Base-by-base conservation (phyloP, 2,888 invertebrate species). In the Brachynemurus nebulosus region DNA sequence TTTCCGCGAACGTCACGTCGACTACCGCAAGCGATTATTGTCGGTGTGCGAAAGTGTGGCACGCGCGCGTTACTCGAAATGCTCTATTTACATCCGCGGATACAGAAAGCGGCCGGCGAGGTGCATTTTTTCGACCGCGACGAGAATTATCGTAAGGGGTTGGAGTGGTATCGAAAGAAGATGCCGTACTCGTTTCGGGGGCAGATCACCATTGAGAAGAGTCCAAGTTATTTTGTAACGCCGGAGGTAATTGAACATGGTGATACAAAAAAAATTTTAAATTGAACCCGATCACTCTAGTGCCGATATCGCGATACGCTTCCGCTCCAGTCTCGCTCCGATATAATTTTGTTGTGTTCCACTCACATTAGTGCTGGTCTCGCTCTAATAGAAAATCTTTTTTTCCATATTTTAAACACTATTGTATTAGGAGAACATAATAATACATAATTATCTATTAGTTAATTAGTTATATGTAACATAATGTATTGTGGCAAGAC, bases 71-170 rank as follows among this genome's bases (percentile, higher is more conserved):
- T 97, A 5, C 74, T 97, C 43, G 96, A 97, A 68, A 96, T 96
- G 84, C 70, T 97, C 42, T 89, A 91, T 62, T 76, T 96, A 40
- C 96, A 97, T 68, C 88, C 88, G 11, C 79, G 82, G 69, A 84
- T 93, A 45, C 89, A 89, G 62, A 90, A 89, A 59, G 91, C 93
- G 2, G 85, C 88, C 12, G 86, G 90, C 17, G 96, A 97, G 67
- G 86, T 93, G 25, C 96, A 97, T 65, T 97, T 93, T 69, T 97
- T 98, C 66, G 95, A 97, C 67, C 76, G 91, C 43, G 88, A 89
- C 59, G 89, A 89, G 56, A 92, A 92, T 63, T 97, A 93, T 64
- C 76, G 79, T 43, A 75, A 80, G 51, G 97, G 97, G 0, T 70
- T 93, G 47, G 91, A 95, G 48, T 97, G 96, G 96, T 97, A 97